Percentiles rank a stretch among this genome's conserved stretches.
These are phyloP conservation scores for Antheraea yamamai DNA, from an alignment of 2,888 invertebrate genomes.

Conservation along the genomic window DNA sequence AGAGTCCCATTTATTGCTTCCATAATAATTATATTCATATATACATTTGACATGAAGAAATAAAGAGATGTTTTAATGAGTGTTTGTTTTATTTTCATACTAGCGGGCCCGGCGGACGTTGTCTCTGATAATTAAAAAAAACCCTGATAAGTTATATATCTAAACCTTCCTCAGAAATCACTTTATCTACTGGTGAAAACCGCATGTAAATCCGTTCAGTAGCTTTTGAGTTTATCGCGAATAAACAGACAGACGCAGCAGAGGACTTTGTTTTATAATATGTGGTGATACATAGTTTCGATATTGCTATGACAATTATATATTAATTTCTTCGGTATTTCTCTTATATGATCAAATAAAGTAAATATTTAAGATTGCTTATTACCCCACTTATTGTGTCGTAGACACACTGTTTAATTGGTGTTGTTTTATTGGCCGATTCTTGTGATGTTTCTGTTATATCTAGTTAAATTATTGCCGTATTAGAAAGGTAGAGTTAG, in stretches of 20 bases:
- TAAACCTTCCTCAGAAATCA: no score
- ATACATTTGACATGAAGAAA: slow-evolving; percentile 66
- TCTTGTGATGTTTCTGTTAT: neutral
- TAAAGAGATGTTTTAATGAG: slow-evolving; percentile 65
- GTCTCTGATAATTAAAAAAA: no score
- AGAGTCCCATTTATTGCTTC: slow-evolving; percentile 75
- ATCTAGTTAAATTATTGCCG: neutral
- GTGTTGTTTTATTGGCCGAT: no score
- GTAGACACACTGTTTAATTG: neutral
- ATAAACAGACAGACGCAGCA: no score
- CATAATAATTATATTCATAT: slow-evolving; percentile 70
- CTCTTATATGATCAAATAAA: neutral
- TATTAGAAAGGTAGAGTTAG: neutral
- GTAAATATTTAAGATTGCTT: neutral
- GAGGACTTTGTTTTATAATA: no score
- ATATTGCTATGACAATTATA: neutral
- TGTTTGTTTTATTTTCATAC: slow-evolving; percentile 32
- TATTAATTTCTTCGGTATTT: neutral
- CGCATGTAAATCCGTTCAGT: no score
- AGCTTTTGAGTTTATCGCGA: no score
- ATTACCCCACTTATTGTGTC: neutral
- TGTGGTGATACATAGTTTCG: slow-evolving; percentile 22
- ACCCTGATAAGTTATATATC: no score
- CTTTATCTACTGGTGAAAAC: no score
- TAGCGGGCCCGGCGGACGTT: no score